Evolutionary conservation across 2,797 vertebrate genomes (phyloP).

Genomic region (Liparis tanakae): DNA sequence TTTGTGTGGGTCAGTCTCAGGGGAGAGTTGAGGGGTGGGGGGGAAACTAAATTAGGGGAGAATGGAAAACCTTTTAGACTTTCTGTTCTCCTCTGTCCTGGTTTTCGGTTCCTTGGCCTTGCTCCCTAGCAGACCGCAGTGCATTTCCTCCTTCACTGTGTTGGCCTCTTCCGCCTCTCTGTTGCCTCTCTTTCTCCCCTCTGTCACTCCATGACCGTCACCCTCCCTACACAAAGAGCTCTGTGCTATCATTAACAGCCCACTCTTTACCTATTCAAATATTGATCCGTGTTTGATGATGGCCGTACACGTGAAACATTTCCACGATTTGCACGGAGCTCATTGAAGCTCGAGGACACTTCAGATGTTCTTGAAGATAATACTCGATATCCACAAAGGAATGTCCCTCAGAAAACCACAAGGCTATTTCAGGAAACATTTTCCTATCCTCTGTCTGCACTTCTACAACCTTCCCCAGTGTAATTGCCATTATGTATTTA

Average conservation of each 20-base stretch:
- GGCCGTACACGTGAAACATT: conserved; percentile 43
- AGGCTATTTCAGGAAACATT: conserved; percentile 44
- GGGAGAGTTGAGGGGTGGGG: conserved; percentile 56
- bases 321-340: conserved; percentile 45
- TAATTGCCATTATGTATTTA: conserved; percentile 17
- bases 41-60: conserved; percentile 59
- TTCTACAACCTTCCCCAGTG: conserved; percentile 16
- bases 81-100: conserved; percentile 52
- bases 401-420: conserved; percentile 55
- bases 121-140: conserved; percentile 53
- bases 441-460: conserved; percentile 21
- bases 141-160: conserved; percentile 49
- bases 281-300: conserved; percentile 49
- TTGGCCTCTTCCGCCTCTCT: conserved; percentile 39
- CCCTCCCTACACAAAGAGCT: conserved; percentile 52
- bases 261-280: conserved; percentile 54
- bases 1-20: conserved; percentile 68
- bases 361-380: conserved; percentile 50
- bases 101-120: conserved; percentile 59
- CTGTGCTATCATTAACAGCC: conserved; percentile 61
- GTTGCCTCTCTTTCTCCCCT: conserved; percentile 27
- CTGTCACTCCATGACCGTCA: conserved; percentile 55
- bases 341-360: conserved; percentile 36
- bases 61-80: conserved; percentile 71
- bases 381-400: conserved; percentile 52